Conservation (phyloP, 2,888 invertebrate species). For the Endotricha flammealis region DNA sequence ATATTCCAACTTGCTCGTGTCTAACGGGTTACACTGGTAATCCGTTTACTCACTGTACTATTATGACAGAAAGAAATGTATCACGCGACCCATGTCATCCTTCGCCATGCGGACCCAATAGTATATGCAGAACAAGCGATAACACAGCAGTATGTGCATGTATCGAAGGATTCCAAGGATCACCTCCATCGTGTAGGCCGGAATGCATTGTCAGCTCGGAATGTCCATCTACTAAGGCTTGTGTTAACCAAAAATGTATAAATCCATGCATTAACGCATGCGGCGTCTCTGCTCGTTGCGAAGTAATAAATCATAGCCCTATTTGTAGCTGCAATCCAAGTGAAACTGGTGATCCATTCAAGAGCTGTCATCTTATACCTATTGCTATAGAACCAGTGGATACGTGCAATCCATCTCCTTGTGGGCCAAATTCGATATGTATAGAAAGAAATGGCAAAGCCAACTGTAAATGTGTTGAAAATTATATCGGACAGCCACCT, state of each 20-base stretch:
- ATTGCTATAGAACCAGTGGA: constrained; percentile 48
- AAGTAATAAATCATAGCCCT: constrained; percentile 91
- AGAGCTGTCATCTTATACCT: constrained; percentile 79
- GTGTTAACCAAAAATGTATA: constrained; percentile 87
- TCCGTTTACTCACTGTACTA: constrained; percentile 80
- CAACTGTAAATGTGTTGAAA: constrained; percentile 86
- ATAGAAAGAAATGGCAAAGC: constrained; percentile 81
- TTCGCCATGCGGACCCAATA: constrained; percentile 88
- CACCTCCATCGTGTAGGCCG: constrained; percentile 88
- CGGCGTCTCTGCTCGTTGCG: constrained; percentile 86
- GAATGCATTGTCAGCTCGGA: constrained; percentile 91
- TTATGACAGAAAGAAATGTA: constrained; percentile 38
- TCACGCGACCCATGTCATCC: constrained; percentile 85
- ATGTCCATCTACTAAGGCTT: constrained; percentile 88
- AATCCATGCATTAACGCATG: constrained; percentile 91
- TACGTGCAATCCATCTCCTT: constrained; percentile 88
- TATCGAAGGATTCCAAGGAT: constrained; percentile 84
- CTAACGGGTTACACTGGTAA: constrained; percentile 83
- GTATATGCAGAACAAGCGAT: constrained; percentile 86
- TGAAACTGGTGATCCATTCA: constrained; percentile 89
- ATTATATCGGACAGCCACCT: constrained; percentile 88
- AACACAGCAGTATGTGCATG: constrained; percentile 91
- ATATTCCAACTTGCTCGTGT: constrained; percentile 85
- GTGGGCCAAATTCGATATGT: constrained; percentile 89
- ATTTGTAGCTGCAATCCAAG: constrained; percentile 89